Evolutionary conservation across 2,113 vertebrate genomes (phyloP), one percentile per base, ranked within the genome.

Genomic region (Caranx ignobilis): DNA sequence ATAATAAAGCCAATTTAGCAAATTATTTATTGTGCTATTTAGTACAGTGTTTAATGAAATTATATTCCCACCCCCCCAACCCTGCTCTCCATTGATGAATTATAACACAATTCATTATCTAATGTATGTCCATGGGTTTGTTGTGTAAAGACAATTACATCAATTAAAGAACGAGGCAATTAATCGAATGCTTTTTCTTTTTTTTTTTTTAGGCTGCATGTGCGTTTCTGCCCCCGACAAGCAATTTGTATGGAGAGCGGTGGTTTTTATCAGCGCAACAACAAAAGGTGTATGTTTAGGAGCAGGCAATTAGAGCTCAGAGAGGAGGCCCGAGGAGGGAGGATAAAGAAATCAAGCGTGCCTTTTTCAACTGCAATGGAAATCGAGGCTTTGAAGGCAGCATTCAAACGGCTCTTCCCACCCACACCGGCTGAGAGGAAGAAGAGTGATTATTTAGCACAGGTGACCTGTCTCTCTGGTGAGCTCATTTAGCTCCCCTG

Each of bases 401-500:
- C 64, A 19, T 77, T 86, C 67, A 82, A 81, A 85, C 80, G 52
- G 62, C 41, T 73, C 60, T 72, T 71, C 74, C 74, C 76, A 55
- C 84, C 70, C 62, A 43, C 52, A 3, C 79, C 34, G 21, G 50
- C 65, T 47, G 71, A 89, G 82, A n/a, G 12, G 59, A 75, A 76
- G 71, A 85, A 75, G 74, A 85, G 83, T 62, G 81, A 86, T 86
- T 90, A 88, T 91, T 93, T 86, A 92, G 89, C 83, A 82, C 55
- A 45, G 60, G 34, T 54, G 52, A 83, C 79, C 82, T 72, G 62
- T 80, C 73, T 82, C 83, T 89, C 84, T 37, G 45, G 71, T 90
- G 83, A 86, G 84, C 91, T 90, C 82, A 82, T 95, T 92, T 88
- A 60, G 81, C 79, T 70, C 64, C 69, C 69, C 47, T 31, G 41